Evolutionary conservation across 2,888 invertebrate genomes (phyloP).

Genomic region (Mesochorus sp.): DNA sequence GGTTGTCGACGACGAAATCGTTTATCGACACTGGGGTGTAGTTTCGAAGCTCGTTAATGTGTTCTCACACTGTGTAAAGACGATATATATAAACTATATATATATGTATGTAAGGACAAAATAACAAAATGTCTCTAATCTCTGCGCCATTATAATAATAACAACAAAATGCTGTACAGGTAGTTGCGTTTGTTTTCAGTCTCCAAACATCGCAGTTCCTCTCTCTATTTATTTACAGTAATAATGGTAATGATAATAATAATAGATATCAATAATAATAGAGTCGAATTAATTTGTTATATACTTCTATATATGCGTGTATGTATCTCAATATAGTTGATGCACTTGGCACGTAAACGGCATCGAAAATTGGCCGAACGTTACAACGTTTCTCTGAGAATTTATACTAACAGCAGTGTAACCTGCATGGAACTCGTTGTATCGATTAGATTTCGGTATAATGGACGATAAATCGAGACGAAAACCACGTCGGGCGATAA

Average conservation of each 20-base stretch:
- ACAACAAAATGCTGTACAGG: neutral
- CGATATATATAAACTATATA: no score
- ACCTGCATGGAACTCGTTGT: no score
- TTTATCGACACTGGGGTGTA: constrained; percentile 36
- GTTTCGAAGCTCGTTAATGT: constrained; percentile 34
- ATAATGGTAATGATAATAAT: neutral
- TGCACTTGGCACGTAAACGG: neutral
- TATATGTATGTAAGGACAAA: no score
- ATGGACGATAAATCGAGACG: neutral
- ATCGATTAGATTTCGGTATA: neutral
- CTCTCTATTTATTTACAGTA: no score
- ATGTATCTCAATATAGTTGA: no score
- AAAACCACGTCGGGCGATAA: neutral
- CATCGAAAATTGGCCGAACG: neutral
- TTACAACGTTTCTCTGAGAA: no score
- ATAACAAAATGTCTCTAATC: constrained; percentile 12
- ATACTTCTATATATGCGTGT: no score
- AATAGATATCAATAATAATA: no score
- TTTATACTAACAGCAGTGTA: no score
- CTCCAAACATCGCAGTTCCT: no score
- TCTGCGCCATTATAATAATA: neutral
- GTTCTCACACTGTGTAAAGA: neutral
- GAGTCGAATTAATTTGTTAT: no score
- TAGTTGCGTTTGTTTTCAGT: no score
- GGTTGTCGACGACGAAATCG: constrained; percentile 21